Base-by-base conservation (phyloP, 1,140 invertebrate genomes). In the Microplitis mediator region DNA sequence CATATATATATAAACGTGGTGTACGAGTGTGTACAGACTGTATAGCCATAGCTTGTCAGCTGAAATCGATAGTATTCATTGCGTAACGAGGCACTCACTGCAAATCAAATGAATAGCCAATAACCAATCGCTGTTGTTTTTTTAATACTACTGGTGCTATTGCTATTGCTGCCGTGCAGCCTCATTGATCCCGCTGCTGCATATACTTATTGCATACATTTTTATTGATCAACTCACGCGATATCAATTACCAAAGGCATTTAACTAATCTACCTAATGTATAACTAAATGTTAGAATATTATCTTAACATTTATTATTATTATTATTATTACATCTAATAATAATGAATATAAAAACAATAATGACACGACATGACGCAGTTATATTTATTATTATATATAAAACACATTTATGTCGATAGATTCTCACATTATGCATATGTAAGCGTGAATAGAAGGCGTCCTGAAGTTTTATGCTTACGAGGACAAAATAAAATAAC, bases 21-120 rank as follows among this genome's bases (percentile, higher is more conserved):
- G 23, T 23, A 23, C 23, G 23, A 23, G 23, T 23, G 23, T 23
- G 23, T 23, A 23, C 23, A n/a, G 4, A 56, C 14, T 56, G 32
- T 64, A 16, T 36, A 51, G 13, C 13, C 35, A 51, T 31, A 23
- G 14, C 23, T 31, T 62, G 60, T 62, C 60, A 34, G 63, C 63
- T 72, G 71, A 73, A 76, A 74, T 71, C 71, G 79, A 81, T 80
- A 79, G 79, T 77, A 78, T 80, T 77, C 80, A 76, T 81, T 80
- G 79, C 78, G 79, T 81, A 81, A 81, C 80, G 75, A 81, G 80
- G 76, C 77, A 79, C 75, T 81, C 78, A 80, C 78, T 72, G 79
- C 77, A 77, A 77, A 79, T 81, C 80, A 81, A 81, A 81, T 77
- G 76, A 78, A 81, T 81, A 77, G 80, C 74, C 79, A 72, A 81